phyloP scores from a whole-genome alignment of 1,140 invertebrate genomes.

The Temnothorax curvispinosus region DNA sequence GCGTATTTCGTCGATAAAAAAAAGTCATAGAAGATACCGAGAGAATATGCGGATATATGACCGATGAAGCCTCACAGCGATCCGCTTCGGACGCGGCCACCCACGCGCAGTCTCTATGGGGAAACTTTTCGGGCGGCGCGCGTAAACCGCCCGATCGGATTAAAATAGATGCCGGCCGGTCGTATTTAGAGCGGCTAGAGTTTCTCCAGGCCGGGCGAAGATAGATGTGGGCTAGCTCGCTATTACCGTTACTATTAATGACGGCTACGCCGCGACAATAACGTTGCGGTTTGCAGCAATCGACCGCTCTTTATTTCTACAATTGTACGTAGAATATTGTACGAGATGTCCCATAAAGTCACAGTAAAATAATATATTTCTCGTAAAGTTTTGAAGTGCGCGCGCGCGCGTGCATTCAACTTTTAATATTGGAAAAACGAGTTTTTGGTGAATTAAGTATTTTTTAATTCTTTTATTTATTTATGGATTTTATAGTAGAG shows the following conservation, averaged over 20 bases:
- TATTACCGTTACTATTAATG: conserved; percentile 66
- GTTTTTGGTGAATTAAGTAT: not conserved
- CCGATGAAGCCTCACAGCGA: conserved; percentile 4
- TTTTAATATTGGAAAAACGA: not conserved
- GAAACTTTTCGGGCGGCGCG: conserved; percentile 57
- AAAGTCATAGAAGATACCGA: conserved; percentile 33
- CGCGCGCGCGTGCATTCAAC: not conserved
- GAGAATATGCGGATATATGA: conserved; percentile 14
- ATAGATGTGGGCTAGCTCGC: conserved; percentile 61
- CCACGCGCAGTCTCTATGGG: conserved; percentile 3
- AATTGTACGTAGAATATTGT: conserved; percentile 17
- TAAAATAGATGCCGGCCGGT: conserved; percentile 67
- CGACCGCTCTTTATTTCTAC: conserved; percentile 6
- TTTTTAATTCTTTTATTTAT: not conserved
- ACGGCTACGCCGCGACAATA: conserved; percentile 18
- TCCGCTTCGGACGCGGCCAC: conserved; percentile 31
- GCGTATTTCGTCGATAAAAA: conserved; percentile 52
- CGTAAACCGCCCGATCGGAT: conserved; percentile 66
- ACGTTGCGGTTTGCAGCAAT: not conserved
- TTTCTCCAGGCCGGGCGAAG: conserved; percentile 67
- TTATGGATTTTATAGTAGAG: not conserved
- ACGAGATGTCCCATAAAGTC: not conserved
- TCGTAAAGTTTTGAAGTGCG: not conserved
- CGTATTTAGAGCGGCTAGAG: conserved; percentile 65
- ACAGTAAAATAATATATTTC: not conserved